Conservation (phyloP, 2,113 vertebrate genomes). For the Lasiurus cinereus region DNA sequence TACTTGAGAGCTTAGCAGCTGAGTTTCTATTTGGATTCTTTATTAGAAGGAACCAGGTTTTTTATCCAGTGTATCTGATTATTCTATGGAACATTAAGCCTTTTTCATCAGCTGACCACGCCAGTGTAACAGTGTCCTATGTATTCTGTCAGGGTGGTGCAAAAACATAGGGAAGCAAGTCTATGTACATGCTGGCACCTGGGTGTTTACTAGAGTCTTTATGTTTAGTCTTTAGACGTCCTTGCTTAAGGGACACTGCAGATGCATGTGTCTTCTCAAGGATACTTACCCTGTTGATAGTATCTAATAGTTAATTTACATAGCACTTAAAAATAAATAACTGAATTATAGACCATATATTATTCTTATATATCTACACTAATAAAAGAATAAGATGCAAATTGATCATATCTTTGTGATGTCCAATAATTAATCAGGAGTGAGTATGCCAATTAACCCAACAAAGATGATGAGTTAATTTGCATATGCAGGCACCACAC, state of each 20-base stretch:
- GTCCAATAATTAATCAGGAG: too few relatives aligned
- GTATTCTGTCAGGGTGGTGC: background rate
- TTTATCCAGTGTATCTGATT: background rate
- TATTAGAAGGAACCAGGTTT: background rate
- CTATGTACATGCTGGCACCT: too few relatives aligned
- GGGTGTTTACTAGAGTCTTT: too few relatives aligned
- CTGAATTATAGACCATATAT: background rate
- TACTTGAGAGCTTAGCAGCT: background rate
- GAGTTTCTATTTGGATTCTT: background rate
- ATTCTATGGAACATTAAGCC: background rate
- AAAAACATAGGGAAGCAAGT: background rate
- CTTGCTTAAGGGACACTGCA: too few relatives aligned
- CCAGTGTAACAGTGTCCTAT: rapidly evolving
- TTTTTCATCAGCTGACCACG: background rate
- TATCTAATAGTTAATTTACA: background rate
- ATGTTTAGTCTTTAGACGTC: too few relatives aligned
- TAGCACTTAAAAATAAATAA: conserved; percentile 27
- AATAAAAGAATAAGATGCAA: too few relatives aligned
- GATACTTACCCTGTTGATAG: background rate
- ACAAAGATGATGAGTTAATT: too few relatives aligned
- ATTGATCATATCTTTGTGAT: too few relatives aligned
- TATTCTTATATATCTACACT: background rate
- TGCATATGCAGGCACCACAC: too few relatives aligned
- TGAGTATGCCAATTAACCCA: too few relatives aligned
- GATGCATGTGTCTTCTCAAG: too few relatives aligned